A percentile compares a stretch with the other conserved stretches of the same genome.
These are phyloP conservation scores for Aplocera efformata DNA, from an alignment of 2,888 invertebrate genomes.

Conservation along the genomic window DNA sequence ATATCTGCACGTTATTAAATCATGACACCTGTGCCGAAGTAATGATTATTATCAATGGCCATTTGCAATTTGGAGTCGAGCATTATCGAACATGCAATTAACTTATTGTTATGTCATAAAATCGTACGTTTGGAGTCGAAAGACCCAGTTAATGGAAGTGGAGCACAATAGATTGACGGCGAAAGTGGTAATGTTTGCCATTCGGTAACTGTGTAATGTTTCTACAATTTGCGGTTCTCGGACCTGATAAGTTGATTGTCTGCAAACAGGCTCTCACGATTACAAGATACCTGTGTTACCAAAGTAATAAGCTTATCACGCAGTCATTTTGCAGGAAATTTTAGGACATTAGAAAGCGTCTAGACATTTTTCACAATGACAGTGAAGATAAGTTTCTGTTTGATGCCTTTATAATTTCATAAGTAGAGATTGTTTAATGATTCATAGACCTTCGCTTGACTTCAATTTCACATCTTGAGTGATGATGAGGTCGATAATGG, in stretches of 20 bases:
- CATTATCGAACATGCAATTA: constrained; percentile 21
- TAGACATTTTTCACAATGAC: not conserved
- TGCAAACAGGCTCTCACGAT: constrained; percentile 23
- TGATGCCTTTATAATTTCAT: constrained; percentile 5
- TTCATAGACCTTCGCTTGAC: too few relatives aligned
- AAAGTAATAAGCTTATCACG: constrained; percentile 1
- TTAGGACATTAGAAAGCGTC: constrained; percentile 10
- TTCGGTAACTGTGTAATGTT: constrained; percentile 29
- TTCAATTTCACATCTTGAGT: too few relatives aligned
- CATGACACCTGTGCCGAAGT: constrained; percentile 9
- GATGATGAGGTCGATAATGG: too few relatives aligned
- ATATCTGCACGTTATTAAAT: constrained; percentile 2
- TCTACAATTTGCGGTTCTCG: constrained; percentile 26
- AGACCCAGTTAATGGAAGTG: constrained; percentile 30
- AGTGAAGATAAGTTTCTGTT: too few relatives aligned
- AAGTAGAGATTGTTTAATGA: too few relatives aligned
- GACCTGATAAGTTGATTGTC: constrained; percentile 23
- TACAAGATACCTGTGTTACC: constrained; percentile 17
- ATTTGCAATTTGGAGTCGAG: constrained; percentile 15
- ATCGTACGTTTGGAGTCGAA: constrained; percentile 24
- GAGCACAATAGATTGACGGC: constrained; percentile 33
- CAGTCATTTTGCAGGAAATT: constrained; percentile 5
- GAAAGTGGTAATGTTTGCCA: constrained; percentile 38
- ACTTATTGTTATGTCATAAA: constrained; percentile 34
- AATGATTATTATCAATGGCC: constrained; percentile 11